These are phyloP conservation scores for Eurypyga helias DNA, from an alignment of 2,113 vertebrate genomes.

Conservation along the genomic window DNA sequence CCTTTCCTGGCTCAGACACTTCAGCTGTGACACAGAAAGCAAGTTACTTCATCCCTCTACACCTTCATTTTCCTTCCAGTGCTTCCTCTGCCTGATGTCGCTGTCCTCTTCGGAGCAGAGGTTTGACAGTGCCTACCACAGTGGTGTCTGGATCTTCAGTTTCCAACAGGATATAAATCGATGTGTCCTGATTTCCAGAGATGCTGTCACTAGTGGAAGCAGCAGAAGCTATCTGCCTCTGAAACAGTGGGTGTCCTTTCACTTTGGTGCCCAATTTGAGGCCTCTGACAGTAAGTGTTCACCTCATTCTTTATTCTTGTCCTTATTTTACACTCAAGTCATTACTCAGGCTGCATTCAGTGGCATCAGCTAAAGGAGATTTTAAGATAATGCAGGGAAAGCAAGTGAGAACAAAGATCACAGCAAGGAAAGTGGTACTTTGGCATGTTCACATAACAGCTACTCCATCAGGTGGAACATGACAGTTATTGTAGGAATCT, in stretches of 20 bases:
- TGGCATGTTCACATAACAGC: slow-evolving; percentile 64
- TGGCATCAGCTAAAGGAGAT: slow-evolving; percentile 35
- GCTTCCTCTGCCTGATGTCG: background rate
- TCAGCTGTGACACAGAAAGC: background rate
- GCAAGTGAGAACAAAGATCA: slow-evolving; percentile 53
- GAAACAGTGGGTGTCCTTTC: background rate
- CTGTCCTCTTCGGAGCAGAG: background rate
- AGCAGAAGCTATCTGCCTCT: background rate
- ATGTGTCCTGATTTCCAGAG: background rate
- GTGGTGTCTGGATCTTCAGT: background rate
- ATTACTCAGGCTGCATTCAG: slow-evolving; percentile 38
- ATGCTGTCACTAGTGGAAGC: background rate
- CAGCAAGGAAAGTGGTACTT: slow-evolving; percentile 41
- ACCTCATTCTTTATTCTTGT: slow-evolving; percentile 24
- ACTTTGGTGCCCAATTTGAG: background rate
- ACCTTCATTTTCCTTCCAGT: background rate
- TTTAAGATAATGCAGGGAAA: slow-evolving; percentile 48
- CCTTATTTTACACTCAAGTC: slow-evolving; percentile 47
- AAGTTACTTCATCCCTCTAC: background rate
- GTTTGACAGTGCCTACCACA: background rate
- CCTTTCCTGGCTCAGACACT: background rate
- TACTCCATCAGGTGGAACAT: slow-evolving; percentile 62
- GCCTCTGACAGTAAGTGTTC: slow-evolving; percentile 26
- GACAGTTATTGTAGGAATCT: slow-evolving; percentile 68
- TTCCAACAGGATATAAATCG: background rate